phyloP scores from a whole-genome alignment of 92 coral and sea anemone species.

The Epizoanthus fatuus region DNA sequence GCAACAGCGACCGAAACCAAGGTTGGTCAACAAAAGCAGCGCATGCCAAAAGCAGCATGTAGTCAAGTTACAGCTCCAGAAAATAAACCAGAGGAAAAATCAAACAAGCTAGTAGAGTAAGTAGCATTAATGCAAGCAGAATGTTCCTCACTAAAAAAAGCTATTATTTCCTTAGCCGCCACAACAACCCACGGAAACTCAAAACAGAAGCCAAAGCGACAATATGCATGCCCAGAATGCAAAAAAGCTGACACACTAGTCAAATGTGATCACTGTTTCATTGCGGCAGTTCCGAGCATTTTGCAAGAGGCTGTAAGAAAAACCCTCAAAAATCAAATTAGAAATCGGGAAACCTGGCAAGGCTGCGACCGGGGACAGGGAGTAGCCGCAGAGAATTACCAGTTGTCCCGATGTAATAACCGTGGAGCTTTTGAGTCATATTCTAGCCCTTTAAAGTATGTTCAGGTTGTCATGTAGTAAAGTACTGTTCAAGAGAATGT shows the following conservation, averaged over 20 bases:
- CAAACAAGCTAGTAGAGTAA: constrained; percentile 10
- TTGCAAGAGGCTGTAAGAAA: constrained; percentile 58
- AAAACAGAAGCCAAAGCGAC: background rate
- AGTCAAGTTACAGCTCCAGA: constrained; percentile 8
- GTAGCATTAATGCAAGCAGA: constrained; percentile 13
- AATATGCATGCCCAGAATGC: constrained; percentile 2
- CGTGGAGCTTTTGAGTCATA: constrained; percentile 29
- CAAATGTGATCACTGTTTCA: constrained; percentile 39
- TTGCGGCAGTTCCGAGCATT: constrained; percentile 48
- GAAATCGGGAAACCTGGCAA: constrained; percentile 47
- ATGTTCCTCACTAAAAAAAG: background rate
- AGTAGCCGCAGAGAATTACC: constrained; percentile 38
- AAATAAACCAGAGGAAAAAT: background rate
- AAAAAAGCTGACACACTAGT: background rate
- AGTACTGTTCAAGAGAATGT: no score
- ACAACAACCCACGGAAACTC: no score
- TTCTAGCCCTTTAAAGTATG: constrained; percentile 38
- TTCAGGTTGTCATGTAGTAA: constrained; percentile 47
- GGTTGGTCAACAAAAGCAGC: constrained; percentile 9
- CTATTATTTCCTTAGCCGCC: background rate
- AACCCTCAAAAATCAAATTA: background rate
- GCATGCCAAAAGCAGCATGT: background rate
- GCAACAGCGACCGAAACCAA: constrained; percentile 23
- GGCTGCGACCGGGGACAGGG: constrained; percentile 67
- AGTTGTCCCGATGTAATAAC: constrained; percentile 44